Conservation (phyloP, 2,113 vertebrate species). For the Sterrhoptilus dennistouni region DNA sequence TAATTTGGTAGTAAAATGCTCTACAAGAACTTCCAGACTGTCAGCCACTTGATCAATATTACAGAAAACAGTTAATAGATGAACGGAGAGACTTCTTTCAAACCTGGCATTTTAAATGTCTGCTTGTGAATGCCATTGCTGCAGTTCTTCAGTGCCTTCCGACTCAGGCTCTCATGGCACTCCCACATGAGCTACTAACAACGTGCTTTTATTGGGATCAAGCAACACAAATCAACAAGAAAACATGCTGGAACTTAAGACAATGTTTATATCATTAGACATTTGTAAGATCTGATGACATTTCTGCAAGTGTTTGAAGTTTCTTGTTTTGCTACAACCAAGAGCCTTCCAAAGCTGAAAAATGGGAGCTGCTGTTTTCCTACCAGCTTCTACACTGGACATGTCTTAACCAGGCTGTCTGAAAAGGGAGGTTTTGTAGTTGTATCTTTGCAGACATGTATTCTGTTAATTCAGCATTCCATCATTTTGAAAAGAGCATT, state of each 20-base stretch:
- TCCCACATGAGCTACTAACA: slow-evolving; percentile 6
- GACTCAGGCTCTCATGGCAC: slow-evolving; percentile 21
- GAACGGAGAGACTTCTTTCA: not conserved
- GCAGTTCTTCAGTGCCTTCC: slow-evolving; percentile 33
- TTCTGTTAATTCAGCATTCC: slow-evolving; percentile 1
- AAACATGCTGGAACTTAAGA: slow-evolving; percentile 9
- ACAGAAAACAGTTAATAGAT: not conserved
- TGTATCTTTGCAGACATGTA: not conserved
- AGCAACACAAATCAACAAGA: slow-evolving; percentile 20
- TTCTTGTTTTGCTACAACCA: not conserved
- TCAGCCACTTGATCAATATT: slow-evolving; percentile 32
- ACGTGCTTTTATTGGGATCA: not conserved
- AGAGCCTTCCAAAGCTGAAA: not conserved
- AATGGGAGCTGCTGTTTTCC: not conserved
- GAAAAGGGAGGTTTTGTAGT: not conserved
- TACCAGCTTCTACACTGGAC: not conserved
- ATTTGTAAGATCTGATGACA: not conserved
- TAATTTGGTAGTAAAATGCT: slow-evolving; percentile 60
- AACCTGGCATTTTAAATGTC: not conserved
- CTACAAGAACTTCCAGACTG: slow-evolving; percentile 36
- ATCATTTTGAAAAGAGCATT: not conserved
- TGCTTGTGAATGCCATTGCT: not conserved
- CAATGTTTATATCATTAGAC: not conserved
- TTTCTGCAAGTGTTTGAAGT: not conserved
- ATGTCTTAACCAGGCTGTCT: not conserved